Conservation (phyloP, 2,888 invertebrate species). For the Catocala nupta region DNA sequence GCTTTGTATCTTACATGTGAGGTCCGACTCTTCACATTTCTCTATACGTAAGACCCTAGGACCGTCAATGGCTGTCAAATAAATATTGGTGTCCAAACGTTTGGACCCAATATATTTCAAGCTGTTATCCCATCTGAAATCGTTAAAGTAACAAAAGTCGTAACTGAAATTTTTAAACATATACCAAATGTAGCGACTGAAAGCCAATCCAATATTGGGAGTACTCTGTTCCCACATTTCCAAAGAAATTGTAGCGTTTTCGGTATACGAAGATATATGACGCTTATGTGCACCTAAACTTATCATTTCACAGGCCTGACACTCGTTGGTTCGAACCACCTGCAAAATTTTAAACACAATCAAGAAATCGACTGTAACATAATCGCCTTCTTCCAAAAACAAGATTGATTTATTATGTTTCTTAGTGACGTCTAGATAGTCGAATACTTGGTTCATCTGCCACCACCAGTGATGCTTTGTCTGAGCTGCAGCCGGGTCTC, state of each 20-base stretch:
- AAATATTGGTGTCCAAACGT: constrained; percentile 38
- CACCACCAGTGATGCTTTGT: constrained; percentile 70
- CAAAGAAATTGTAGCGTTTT: constrained; percentile 34
- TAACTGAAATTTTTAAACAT: constrained; percentile 50
- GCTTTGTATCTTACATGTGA: constrained; percentile 33
- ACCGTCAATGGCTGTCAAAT: constrained; percentile 50
- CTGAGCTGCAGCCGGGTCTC: constrained; percentile 53
- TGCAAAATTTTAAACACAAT: constrained; percentile 51
- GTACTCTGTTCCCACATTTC: constrained; percentile 52
- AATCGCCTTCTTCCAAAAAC: constrained; percentile 57
- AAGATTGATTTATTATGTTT: constrained; percentile 47
- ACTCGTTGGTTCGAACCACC: constrained; percentile 31
- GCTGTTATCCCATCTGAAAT: constrained; percentile 64
- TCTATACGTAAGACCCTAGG: constrained; percentile 59
- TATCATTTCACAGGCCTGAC: constrained; percentile 60
- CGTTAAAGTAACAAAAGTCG: constrained; percentile 60
- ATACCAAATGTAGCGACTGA: constrained; percentile 61
- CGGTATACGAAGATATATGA: constrained; percentile 33
- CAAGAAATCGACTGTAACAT: constrained; percentile 60
- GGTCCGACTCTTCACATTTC: constrained; percentile 37
- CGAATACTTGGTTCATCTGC: constrained; percentile 63
- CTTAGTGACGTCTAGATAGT: constrained; percentile 45
- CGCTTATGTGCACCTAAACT: constrained; percentile 56
- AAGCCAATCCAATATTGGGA: constrained; percentile 55
- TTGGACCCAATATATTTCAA: constrained; percentile 47